Evolutionary conservation across 2,888 invertebrate genomes (phyloP).

Genomic region (Nymphalis c-album): DNA sequence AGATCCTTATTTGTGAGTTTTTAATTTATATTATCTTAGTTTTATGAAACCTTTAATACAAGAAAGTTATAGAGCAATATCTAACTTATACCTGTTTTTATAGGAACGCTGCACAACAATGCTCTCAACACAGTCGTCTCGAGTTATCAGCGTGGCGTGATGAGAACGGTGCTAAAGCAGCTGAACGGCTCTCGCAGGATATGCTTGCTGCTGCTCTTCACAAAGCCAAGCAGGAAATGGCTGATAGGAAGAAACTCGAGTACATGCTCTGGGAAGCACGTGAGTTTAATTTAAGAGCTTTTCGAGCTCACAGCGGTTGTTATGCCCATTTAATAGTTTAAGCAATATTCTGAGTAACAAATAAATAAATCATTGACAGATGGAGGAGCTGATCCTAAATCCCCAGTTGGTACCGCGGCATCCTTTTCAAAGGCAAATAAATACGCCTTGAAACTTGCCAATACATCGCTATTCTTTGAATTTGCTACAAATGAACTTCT

Average conservation of each 20-base stretch:
- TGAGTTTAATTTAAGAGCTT: slow-evolving; percentile 12
- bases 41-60: not conserved
- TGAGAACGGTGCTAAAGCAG: slow-evolving; percentile 80
- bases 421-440: slow-evolving; percentile 94
- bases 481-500: slow-evolving; percentile 93
- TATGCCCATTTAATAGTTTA: not conserved
- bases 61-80: too few relatives aligned
- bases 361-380: slow-evolving; percentile 63
- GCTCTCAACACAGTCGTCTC: slow-evolving; percentile 86
- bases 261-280: slow-evolving; percentile 87
- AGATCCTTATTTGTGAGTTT: slow-evolving; percentile 90
- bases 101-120: slow-evolving; percentile 87
- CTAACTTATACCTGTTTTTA: not conserved
- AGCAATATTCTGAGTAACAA: not conserved
- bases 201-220: slow-evolving; percentile 88
- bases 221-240: slow-evolving; percentile 89
- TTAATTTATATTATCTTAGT: not conserved
- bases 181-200: slow-evolving; percentile 86
- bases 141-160: slow-evolving; percentile 88
- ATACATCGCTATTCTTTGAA: slow-evolving; percentile 92
- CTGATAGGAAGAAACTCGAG: slow-evolving; percentile 88
- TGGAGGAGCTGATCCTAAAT: slow-evolving; percentile 92
- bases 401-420: slow-evolving; percentile 92
- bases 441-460: slow-evolving; percentile 90
- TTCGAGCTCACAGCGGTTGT: not conserved